Conservation (phyloP, 1,140 invertebrate species). For the Leptonema lineaticorne region DNA sequence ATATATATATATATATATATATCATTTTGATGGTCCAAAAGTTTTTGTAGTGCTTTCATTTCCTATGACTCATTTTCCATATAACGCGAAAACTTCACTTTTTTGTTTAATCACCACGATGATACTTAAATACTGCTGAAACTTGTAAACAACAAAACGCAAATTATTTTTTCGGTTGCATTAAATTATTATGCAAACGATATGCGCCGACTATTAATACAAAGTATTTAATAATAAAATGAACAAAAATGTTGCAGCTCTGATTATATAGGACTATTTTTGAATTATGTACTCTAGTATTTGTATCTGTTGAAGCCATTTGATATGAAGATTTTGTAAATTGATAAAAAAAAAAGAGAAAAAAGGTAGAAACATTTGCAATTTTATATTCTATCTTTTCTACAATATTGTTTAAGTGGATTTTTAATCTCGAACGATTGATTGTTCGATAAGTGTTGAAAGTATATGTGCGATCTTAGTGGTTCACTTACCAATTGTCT, state of each 20-base stretch:
- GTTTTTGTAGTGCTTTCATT: too few species aligned
- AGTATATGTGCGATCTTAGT: neutral
- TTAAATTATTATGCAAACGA: too few species aligned
- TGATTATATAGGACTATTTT: conserved; percentile 24
- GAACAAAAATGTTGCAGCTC: conserved; percentile 21
- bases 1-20: too few species aligned
- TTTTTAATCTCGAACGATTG: conserved; percentile 21
- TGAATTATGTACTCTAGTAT: conserved; percentile 29
- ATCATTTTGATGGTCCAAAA: too few species aligned
- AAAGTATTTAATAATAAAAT: too few species aligned
- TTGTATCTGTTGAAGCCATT: conserved; percentile 28
- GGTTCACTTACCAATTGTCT: neutral
- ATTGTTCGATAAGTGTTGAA: conserved; percentile 10
- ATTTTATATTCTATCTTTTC: conserved; percentile 43
- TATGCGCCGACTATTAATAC: too few species aligned
- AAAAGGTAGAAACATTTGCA: conserved; percentile 40
- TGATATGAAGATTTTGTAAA: conserved; percentile 28
- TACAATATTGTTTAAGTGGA: conserved; percentile 35
- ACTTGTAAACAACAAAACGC: too few species aligned
- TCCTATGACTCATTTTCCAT: too few species aligned
- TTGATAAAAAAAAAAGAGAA: conserved; percentile 29
- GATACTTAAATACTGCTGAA: too few species aligned
- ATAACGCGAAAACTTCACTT: too few species aligned
- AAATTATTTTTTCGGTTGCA: too few species aligned
- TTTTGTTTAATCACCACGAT: too few species aligned